Evolutionary conservation across 2,888 invertebrate species (phyloP).

Genomic region (Charanyca ferruginea): DNA sequence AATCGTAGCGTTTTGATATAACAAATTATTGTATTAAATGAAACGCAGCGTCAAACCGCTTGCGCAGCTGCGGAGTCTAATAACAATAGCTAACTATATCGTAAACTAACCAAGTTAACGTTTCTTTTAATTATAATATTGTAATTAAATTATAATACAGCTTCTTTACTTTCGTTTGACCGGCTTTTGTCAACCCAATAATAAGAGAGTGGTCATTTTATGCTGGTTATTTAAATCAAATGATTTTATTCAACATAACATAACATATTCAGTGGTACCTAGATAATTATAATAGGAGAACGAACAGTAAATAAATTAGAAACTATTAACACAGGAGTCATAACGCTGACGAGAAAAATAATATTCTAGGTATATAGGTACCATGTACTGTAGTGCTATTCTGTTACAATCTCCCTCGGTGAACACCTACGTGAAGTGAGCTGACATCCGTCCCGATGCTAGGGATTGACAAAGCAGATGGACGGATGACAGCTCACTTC

Average conservation of each 20-base stretch:
- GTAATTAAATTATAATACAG: conserved; percentile 54
- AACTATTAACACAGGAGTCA: conserved; percentile 48
- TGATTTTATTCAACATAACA: conserved; percentile 14
- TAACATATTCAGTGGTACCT: conserved; percentile 18
- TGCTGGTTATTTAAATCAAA: neutral
- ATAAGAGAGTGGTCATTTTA: neutral
- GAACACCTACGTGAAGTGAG: too few species aligned
- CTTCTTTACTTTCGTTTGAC: conserved; percentile 33
- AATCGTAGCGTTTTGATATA: conserved; percentile 14
- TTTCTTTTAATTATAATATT: conserved; percentile 50
- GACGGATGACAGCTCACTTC: too few species aligned
- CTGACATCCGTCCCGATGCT: too few species aligned
- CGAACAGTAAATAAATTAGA: conserved; percentile 40
- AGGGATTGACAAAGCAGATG: too few species aligned
- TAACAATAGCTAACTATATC: conserved; percentile 52
- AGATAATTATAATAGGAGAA: conserved; percentile 16
- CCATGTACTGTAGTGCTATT: too few species aligned
- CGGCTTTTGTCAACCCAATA: conserved; percentile 60
- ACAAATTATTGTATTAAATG: conserved; percentile 26
- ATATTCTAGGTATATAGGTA: conserved; percentile 7
- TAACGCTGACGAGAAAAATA: conserved; percentile 22
- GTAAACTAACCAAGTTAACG: conserved; percentile 53
- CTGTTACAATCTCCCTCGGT: too few species aligned
- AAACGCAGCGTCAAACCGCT: conserved; percentile 18
- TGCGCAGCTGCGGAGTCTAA: conserved; percentile 18